Base-by-base conservation (phyloP, 2,888 invertebrate genomes). In the Sceliomorpha sp. region DNA sequence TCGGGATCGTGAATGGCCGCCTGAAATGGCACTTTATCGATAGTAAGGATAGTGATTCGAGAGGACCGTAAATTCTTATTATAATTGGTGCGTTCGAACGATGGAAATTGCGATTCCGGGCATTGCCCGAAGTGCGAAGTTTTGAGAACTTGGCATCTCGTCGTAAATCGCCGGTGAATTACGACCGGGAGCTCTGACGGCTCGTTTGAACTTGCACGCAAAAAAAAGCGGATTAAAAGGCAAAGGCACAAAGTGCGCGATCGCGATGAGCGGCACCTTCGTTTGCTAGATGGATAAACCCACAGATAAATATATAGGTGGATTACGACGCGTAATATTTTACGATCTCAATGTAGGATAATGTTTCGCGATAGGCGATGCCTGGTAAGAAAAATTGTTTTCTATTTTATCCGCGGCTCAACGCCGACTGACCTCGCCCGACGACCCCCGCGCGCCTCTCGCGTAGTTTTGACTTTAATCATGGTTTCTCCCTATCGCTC, bases 61-160 rank as follows among this genome's bases (percentile, higher is more conserved):
- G 70, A 53, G 55, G 68, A 58, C 75, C 81, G 73, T 82, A 83
- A 83, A 82, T 83, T 79, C 79, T 72, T 78, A 77, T 81, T 81
- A 80, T 82, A 83, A 83, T 82, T 80, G 79, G 77, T 66, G 63
- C 71, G 71, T 74, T 75, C 51, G 74, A 47, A 70, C 63, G 58
- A 66, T 51, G 73, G 76, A 73, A 77, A 79, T 80, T 73, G 74
- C 72, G 74, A 80, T 77, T 68, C 58, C 53, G 62, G 55, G 56
- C 40, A 50, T 34, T 44, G 64, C 29, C 36, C 29, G n/a, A 45
- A 60, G 59, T 55, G 55, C 59, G 56, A 56, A 60, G 71, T 76
- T 75, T 76, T 59, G 72, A 76, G 72, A 77, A 76, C 73, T 79
- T 62, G 58, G 53, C 69, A 44, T 53, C 66, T 71, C 74, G 58